A percentile compares a stretch with the other conserved stretches of the same genome.
phyloP scores from a whole-genome alignment of 2,113 vertebrate genomes.

The Megaceryle maxima region DNA sequence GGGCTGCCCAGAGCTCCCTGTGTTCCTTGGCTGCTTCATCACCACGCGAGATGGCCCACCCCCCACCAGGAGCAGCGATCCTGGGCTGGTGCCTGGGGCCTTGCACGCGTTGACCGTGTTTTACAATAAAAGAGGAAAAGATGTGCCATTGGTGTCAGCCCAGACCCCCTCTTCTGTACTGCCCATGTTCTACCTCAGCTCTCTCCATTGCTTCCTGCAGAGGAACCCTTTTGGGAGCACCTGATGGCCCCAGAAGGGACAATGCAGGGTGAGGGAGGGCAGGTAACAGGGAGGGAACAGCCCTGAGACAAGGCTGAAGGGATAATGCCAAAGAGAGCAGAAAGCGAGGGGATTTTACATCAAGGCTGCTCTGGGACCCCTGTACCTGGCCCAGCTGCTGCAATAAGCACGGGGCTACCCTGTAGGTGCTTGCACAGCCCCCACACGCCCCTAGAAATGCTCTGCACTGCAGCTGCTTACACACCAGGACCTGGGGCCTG shows the following conservation, averaged over 20 bases:
- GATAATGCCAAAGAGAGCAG: neutral
- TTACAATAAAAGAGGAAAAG: conserved; percentile 60
- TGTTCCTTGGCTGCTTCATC: conserved; percentile 51
- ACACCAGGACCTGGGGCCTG: accelerated
- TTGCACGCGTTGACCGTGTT: neutral
- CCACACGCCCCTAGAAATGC: accelerated
- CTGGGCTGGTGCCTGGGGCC: neutral
- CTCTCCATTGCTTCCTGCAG: neutral
- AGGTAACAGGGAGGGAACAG: accelerated
- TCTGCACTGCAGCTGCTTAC: neutral
- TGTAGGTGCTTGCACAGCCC: accelerated
- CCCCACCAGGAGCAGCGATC: neutral
- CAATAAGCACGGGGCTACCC: neutral
- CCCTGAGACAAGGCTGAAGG: too few relatives aligned
- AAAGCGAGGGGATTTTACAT: neutral
- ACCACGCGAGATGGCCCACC: neutral
- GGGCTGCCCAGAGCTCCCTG: neutral
- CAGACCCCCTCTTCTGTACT: neutral
- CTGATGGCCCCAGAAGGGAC: neutral
- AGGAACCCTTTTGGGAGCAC: neutral
- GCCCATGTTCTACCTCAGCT: neutral
- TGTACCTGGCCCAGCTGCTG: neutral
- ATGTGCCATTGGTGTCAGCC: neutral
- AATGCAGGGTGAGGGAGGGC: too few relatives aligned
- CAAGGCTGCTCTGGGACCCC: neutral